Conservation (phyloP, 2,888 invertebrate species). For the Lasioglossum vierecki region DNA sequence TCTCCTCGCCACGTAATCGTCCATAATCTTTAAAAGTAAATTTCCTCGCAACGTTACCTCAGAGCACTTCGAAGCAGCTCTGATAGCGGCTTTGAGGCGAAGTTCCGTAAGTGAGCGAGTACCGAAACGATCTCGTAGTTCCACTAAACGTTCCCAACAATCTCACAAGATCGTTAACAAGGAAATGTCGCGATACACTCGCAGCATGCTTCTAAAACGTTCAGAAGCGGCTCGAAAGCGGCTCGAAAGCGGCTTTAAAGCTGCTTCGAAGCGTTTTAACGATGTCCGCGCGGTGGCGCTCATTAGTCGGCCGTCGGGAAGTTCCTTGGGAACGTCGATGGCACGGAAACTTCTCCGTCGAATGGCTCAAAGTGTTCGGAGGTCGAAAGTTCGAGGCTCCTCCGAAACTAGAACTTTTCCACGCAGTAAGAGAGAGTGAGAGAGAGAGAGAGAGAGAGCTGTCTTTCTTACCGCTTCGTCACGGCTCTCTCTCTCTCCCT, state of each 20-base stretch:
- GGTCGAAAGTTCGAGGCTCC: conserved; percentile 31
- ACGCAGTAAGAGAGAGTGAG: neutral
- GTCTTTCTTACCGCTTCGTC: neutral
- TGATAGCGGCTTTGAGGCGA: neutral
- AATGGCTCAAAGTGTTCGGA: conserved; percentile 29
- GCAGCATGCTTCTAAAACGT: neutral
- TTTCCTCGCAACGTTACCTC: no score
- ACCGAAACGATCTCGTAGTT: neutral
- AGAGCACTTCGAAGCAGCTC: no score
- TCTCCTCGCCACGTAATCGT: no score
- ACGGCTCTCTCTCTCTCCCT: neutral
- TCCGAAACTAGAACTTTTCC: conserved; percentile 27
- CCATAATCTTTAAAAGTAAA: no score
- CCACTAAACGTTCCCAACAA: neutral
- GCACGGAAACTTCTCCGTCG: conserved; percentile 32
- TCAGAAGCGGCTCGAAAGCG: neutral
- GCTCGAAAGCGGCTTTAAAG: neutral
- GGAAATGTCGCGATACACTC: neutral
- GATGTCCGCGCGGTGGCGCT: conserved; percentile 24
- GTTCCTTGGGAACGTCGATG: conserved; percentile 25
- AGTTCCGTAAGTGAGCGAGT: neutral
- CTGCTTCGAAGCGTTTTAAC: neutral
- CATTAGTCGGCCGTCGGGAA: conserved; percentile 31
- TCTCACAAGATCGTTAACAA: neutral
- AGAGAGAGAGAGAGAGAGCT: neutral